Base-by-base conservation (phyloP, 1,140 invertebrate species). In the Contarinia nasturtii region DNA sequence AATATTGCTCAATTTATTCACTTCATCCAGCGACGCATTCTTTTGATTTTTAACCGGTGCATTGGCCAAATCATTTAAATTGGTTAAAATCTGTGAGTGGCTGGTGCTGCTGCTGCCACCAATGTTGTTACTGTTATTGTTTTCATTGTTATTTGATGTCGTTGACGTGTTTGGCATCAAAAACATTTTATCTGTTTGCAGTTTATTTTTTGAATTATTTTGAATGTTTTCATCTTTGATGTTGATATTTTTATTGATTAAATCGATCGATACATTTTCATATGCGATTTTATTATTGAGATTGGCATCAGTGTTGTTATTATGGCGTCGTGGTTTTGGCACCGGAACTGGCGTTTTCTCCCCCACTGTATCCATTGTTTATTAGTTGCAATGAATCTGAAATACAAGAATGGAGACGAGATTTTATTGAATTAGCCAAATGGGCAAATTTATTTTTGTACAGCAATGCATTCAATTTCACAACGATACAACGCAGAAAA, bases 241-340 rank as follows among this genome's bases (percentile, higher is more conserved):
- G 50, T 40, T 62, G 62, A 60, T 48, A 45, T 57, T 56, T 48
- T 60, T 62, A 18, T 48, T 46, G 7, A 43, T 52, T 27, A 54
- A 38, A 34, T 50, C 54, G 20, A 63, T 53, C 15, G 54, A 53
- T 0, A 62, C 55, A 44, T 63, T 63, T 49, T 63, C 60, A 21
- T 63, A 63, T 7, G 41, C 17, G 11, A 21, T 18, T 20, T 43
- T 43, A 27, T 27, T 27, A 10, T 27, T 27, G 27, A 27, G 27
- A 18, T 12, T 20, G 11, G 41, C 15, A 12, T 43, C 41, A 7
- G 41, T 43, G 7, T n/a, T 11, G 11, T 18, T 18, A 7, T n/a
- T 12, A 43, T 43, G 17, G 18, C 20, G 17, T 18, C 41, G 41
- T 20, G 41, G 41, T 19, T 43, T 17, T 43, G 41, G 41, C 11